A percentile compares a stretch with the other conserved stretches of the same genome.
Conservation (phyloP, 1,140 invertebrate genomes). For the Cherax quadricarinatus region DNA sequence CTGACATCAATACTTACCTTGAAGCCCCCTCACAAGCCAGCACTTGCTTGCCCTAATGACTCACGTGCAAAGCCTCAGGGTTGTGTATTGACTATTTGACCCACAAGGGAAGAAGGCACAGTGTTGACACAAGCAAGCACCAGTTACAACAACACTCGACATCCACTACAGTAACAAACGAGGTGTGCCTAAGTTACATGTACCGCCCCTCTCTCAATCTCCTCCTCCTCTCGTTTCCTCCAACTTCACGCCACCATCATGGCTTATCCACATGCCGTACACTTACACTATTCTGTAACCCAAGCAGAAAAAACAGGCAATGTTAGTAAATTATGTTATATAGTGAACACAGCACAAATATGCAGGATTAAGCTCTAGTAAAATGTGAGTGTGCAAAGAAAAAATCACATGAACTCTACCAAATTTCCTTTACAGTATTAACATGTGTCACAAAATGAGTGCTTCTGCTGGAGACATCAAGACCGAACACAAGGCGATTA, state of each 20-base stretch:
- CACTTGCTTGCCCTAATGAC: background rate
- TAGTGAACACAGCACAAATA: background rate
- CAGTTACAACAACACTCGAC: background rate
- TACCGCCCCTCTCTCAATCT: background rate
- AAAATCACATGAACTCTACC: too few relatives aligned
- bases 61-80: background rate
- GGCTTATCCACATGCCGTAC: conserved; percentile 15
- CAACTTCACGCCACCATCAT: conserved; percentile 17
- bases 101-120: background rate
- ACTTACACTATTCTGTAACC: conserved; percentile 49
- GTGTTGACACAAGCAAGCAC: background rate
- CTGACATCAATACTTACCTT: background rate
- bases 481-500: too few relatives aligned
- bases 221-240: background rate
- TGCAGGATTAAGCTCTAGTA: background rate
- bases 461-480: too few relatives aligned
- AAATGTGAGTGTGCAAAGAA: background rate
- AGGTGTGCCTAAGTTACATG: conserved; percentile 13
- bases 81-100: background rate
- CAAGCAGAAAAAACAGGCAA: conserved; percentile 35
- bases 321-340: background rate
- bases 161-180: conserved; percentile 14
- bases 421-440: too few relatives aligned
- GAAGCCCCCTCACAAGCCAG: background rate
- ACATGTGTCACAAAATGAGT: too few relatives aligned